Conservation (phyloP, 1,140 invertebrate species). For the Bilobella aurantiaca region DNA sequence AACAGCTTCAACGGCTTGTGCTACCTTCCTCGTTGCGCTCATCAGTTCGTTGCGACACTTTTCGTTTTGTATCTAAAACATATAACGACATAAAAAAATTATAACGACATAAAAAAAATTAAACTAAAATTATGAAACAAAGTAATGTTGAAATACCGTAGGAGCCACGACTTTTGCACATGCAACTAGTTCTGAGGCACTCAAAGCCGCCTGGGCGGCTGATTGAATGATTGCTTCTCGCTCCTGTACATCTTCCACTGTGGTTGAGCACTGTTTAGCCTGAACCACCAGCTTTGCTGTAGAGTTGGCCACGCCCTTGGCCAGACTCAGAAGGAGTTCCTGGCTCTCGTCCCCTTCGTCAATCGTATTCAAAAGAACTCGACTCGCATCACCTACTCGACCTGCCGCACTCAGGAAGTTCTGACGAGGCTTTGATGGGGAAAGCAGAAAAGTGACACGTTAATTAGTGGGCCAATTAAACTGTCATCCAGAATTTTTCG, state of each 20-base stretch:
- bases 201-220: constrained; percentile 90
- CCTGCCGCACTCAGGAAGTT: constrained; percentile 87
- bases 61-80: constrained; percentile 46
- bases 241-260: constrained; percentile 50
- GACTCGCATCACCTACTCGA: constrained; percentile 88
- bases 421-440: constrained; percentile 76
- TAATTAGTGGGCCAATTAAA: constrained; percentile 14
- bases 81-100: no score
- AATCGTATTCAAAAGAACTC: constrained; percentile 84
- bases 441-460: constrained; percentile 35
- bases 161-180: constrained; percentile 80
- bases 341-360: constrained; percentile 79
- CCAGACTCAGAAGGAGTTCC: constrained; percentile 76
- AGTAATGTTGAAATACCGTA: constrained; percentile 37
- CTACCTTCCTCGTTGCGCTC: constrained; percentile 83
- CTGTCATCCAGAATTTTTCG: not conserved
- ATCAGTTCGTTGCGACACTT: constrained; percentile 86
- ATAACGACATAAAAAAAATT: constrained; percentile 1
- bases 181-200: constrained; percentile 77
- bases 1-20: constrained; percentile 81
- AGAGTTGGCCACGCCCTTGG: constrained; percentile 92
- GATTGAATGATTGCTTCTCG: constrained; percentile 82
- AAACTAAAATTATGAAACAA: not conserved
- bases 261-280: constrained; percentile 84
- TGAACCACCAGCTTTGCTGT: constrained; percentile 89